Conservation (phyloP, 2,113 vertebrate species). For the Thunnus maccoyii region DNA sequence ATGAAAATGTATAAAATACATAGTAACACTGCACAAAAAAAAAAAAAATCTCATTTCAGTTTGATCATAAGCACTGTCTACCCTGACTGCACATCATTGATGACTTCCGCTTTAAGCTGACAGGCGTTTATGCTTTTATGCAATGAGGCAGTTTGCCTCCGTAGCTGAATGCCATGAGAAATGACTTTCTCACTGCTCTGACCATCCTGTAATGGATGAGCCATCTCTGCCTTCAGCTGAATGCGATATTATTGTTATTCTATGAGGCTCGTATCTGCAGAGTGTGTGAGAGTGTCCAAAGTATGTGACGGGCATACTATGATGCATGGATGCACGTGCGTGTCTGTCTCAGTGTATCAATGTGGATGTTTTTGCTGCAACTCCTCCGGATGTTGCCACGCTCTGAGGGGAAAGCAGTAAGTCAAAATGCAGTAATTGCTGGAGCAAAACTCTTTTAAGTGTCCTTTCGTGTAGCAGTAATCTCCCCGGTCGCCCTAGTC, state of each 20-base stretch:
- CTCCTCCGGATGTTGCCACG: slow-evolving; percentile 4
- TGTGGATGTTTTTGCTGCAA: neutral
- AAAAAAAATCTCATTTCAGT: neutral
- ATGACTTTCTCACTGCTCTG: slow-evolving; percentile 31
- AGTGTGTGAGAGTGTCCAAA: neutral
- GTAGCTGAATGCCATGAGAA: slow-evolving; percentile 27
- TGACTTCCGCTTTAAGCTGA: slow-evolving; percentile 27
- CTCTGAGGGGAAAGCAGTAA: slow-evolving; percentile 5
- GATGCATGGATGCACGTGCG: neutral
- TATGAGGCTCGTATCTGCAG: slow-evolving; percentile 2
- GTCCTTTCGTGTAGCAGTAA: slow-evolving; percentile 39
- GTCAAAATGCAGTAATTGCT: slow-evolving; percentile 38
- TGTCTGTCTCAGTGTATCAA: slow-evolving; percentile 5
- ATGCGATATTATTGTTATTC: slow-evolving; percentile 55
- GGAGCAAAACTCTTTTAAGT: slow-evolving; percentile 28
- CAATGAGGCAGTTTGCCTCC: slow-evolving; percentile 16
- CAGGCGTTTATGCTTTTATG: slow-evolving; percentile 36
- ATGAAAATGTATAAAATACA: neutral
- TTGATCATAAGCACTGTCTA: neutral
- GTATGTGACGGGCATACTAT: slow-evolving; percentile 25
- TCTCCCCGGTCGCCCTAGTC: slow-evolving; percentile 23
- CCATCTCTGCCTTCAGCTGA: slow-evolving; percentile 30
- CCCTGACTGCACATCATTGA: slow-evolving; percentile 18
- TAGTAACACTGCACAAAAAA: neutral
- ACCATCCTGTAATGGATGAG: slow-evolving; percentile 43